These are phyloP conservation scores for Campylomormyrus tamandua DNA, from an alignment of 2,113 vertebrate species.

Conservation along the genomic window DNA sequence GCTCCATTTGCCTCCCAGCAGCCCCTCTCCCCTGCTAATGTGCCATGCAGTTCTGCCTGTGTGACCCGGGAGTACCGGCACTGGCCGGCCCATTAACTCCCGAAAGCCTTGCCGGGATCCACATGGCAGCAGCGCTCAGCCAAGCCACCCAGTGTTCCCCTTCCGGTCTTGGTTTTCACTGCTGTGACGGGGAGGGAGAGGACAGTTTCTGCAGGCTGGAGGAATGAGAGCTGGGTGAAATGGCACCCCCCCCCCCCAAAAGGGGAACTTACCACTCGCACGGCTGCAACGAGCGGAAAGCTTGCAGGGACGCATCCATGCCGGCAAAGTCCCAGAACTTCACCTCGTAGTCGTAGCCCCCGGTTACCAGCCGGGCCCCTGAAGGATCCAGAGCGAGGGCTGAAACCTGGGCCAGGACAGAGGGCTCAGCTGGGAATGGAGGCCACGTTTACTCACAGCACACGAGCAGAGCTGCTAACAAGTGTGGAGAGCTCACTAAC, in stretches of 20 bases:
- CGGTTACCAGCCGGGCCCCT: conserved; percentile 88
- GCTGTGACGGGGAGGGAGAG: background rate
- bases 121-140: background rate
- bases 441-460: background rate
- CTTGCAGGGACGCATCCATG: conserved; percentile 87
- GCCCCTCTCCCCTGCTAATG: conserved; percentile 39
- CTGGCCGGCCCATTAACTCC: conserved; percentile 49
- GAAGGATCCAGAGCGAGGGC: conserved; percentile 89
- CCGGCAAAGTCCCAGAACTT: conserved; percentile 98
- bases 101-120: conserved; percentile 42
- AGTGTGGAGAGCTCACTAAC: background rate
- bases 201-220: background rate
- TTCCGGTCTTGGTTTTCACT: background rate
- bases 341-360: conserved; percentile 86
- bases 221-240: background rate
- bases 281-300: conserved; percentile 87
- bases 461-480: background rate
- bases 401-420: conserved; percentile 67
- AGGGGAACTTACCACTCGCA: conserved; percentile 79
- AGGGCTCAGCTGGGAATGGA: background rate
- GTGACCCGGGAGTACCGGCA: conserved; percentile 40
- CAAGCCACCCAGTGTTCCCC: background rate
- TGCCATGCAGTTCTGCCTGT: conserved; percentile 43
- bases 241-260: background rate
- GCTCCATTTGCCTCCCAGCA: background rate